These are phyloP conservation scores for Folsomia manolachei DNA, from an alignment of 2,888 invertebrate genomes.

Conservation along the genomic window DNA sequence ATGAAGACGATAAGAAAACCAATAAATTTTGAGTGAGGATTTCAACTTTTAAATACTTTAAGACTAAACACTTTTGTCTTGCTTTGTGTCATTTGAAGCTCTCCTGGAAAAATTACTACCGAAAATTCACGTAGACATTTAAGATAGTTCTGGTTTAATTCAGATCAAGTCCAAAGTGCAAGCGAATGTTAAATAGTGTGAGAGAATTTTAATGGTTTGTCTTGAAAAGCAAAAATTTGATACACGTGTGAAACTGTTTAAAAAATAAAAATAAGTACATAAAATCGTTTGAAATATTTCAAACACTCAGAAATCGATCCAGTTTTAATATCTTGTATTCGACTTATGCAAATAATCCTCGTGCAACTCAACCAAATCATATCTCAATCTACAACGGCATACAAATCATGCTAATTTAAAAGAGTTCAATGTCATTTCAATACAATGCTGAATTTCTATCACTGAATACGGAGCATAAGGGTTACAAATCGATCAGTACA, in stretches of 20 bases:
- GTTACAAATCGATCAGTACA: neutral
- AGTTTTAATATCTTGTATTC: neutral
- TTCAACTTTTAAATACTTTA: neutral
- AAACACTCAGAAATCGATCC: neutral
- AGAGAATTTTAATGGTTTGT: neutral
- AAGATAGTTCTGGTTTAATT: no score
- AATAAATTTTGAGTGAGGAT: constrained; percentile 3
- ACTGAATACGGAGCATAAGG: neutral
- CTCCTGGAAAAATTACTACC: neutral
- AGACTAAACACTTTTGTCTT: neutral
- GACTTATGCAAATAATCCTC: neutral
- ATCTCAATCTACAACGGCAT: neutral
- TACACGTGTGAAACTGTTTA: neutral
- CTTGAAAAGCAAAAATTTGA: neutral
- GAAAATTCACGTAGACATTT: neutral
- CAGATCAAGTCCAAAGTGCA: neutral
- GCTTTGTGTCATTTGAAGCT: neutral
- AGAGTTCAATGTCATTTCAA: neutral
- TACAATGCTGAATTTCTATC: neutral
- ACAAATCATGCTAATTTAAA: neutral
- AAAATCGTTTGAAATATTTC: neutral
- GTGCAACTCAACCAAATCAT: no score
- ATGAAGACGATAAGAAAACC: constrained; percentile 5
- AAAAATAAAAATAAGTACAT: neutral
- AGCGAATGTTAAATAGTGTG: neutral